phyloP scores from a whole-genome alignment of 2,113 vertebrate genomes.

The Myanophis thanlyinensis region DNA sequence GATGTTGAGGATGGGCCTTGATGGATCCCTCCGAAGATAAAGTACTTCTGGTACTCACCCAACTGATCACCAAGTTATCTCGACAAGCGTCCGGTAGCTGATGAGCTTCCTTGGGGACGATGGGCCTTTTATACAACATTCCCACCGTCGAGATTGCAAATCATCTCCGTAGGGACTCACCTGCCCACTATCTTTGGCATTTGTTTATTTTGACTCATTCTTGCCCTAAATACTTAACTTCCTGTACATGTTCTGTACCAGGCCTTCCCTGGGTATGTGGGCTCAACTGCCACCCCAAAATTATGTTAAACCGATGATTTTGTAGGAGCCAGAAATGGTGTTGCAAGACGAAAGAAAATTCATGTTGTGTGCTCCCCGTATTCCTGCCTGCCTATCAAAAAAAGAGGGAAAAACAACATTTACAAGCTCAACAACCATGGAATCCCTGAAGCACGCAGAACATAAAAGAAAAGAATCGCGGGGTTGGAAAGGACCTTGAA shows the following conservation, averaged over 20 bases:
- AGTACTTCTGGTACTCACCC: not conserved
- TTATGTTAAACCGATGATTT: not conserved
- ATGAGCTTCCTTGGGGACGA: not conserved
- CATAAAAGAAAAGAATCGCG: no score
- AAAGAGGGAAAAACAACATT: not conserved
- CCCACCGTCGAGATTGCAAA: not conserved
- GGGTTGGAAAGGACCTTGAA: not conserved
- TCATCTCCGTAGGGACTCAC: not conserved
- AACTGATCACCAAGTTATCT: not conserved
- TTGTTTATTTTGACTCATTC: conserved; percentile 4
- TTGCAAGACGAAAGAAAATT: not conserved
- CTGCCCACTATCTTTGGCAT: not conserved
- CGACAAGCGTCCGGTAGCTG: not conserved
- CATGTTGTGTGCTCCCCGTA: not conserved
- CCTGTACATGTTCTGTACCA: not conserved
- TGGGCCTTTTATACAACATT: conserved; percentile 1
- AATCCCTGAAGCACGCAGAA: not conserved
- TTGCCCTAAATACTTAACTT: not conserved
- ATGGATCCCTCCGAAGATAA: no score
- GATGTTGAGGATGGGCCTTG: no score
- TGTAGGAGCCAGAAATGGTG: not conserved
- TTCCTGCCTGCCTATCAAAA: not conserved
- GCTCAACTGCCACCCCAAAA: not conserved
- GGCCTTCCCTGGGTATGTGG: not conserved
- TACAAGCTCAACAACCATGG: not conserved